phyloP scores from a whole-genome alignment of 2,888 invertebrate genomes.

The Hydroisotoma schaefferi region DNA sequence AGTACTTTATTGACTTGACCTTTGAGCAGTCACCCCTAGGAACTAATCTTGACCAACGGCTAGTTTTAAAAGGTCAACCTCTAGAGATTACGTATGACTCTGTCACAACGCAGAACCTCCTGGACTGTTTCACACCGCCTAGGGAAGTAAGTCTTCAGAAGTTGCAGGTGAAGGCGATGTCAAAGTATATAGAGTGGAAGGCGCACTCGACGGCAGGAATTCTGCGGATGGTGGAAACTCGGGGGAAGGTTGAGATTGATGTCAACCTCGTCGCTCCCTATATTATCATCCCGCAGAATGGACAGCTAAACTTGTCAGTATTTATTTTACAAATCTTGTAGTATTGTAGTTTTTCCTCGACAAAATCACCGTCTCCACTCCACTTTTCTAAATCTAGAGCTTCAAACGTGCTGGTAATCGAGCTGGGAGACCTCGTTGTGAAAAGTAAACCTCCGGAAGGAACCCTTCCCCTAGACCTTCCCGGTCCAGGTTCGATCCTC shows the following conservation, averaged over 20 bases:
- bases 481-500: too few species aligned
- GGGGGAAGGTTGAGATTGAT: slow-evolving; percentile 50
- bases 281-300: slow-evolving; percentile 78
- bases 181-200: slow-evolving; percentile 16
- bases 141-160: background rate
- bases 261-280: slow-evolving; percentile 82
- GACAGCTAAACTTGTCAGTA: slow-evolving; percentile 65
- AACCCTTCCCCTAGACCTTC: slow-evolving; percentile 22
- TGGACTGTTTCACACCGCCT: slow-evolving; percentile 17
- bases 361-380: too few species aligned
- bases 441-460: slow-evolving; percentile 39
- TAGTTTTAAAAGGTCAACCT: slow-evolving; percentile 22
- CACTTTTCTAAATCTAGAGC: too few species aligned
- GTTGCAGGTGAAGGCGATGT: slow-evolving; percentile 10
- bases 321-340: background rate
- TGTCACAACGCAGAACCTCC: slow-evolving; percentile 15
- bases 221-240: slow-evolving; percentile 23
- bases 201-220: slow-evolving; percentile 8
- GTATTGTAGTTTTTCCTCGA: too few species aligned
- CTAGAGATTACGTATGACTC: slow-evolving; percentile 25
- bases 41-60: slow-evolving; percentile 23
- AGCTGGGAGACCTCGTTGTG: slow-evolving; percentile 63
- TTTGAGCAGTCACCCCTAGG: slow-evolving; percentile 23
- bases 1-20: slow-evolving; percentile 21
- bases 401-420: slow-evolving; percentile 71